Evolutionary conservation across 2,888 invertebrate species (phyloP).

Genomic region (Perizoma affinitatum): DNA sequence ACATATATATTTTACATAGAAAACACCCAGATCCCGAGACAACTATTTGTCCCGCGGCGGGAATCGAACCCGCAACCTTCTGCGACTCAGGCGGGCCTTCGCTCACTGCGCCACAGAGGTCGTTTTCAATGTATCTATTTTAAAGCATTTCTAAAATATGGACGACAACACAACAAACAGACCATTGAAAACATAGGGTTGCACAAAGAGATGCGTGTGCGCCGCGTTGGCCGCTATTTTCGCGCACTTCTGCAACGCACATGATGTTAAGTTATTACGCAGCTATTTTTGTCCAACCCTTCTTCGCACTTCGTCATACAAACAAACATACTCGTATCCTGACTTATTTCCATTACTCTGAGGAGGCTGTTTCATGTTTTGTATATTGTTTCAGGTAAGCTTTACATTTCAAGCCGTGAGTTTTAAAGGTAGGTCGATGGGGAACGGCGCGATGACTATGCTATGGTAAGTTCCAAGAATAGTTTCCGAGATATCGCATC

Average conservation of each 20-base stretch:
- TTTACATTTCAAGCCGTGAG: constrained; percentile 18
- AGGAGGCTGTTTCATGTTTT: constrained; percentile 45
- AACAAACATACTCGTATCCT: constrained; percentile 20
- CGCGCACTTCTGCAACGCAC: constrained; percentile 39
- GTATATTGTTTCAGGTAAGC: constrained; percentile 66
- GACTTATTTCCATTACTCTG: constrained; percentile 44
- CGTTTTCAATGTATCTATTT: not conserved
- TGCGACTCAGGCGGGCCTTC: no score
- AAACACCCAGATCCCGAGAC: no score
- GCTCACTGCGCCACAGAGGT: no score
- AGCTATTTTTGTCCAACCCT: constrained; percentile 23
- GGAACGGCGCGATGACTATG: constrained; percentile 2
- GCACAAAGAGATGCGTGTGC: constrained; percentile 41
- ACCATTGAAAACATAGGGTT: constrained; percentile 8
- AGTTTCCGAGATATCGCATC: constrained; percentile 6
- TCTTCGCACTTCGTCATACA: constrained; percentile 16
- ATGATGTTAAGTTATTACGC: constrained; percentile 23
- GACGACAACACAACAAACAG: constrained; percentile 8
- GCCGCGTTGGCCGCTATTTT: constrained; percentile 67
- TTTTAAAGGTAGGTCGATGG: constrained; percentile 8
- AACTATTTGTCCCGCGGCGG: no score
- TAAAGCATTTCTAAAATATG: not conserved
- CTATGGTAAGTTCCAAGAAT: constrained; percentile 16
- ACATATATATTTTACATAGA: no score
- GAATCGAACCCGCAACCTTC: no score